These are phyloP conservation scores for Trididemnum nubilum DNA, from an alignment of 23 tunicate species.

Conservation along the genomic window DNA sequence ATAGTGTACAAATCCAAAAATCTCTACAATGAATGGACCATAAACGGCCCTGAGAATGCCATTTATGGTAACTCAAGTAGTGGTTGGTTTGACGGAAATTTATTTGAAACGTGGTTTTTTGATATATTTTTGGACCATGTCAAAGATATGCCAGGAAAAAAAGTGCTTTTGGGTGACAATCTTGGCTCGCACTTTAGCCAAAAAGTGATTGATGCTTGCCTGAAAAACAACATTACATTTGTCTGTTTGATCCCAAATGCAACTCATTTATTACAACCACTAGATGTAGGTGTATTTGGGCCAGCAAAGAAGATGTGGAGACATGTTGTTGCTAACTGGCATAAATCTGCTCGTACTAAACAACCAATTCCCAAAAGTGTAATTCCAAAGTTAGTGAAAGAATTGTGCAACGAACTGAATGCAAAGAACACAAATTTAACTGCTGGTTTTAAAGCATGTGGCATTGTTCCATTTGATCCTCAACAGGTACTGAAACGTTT, in stretches of 20 bases:
- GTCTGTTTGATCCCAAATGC: slow-evolving; percentile 4
- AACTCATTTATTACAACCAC: slow-evolving; percentile 18
- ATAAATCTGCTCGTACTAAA: too few relatives aligned
- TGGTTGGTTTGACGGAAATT: slow-evolving; percentile 25
- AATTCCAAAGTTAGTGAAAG: too few relatives aligned
- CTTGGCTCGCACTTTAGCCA: slow-evolving; percentile 23
- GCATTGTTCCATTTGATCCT: too few relatives aligned
- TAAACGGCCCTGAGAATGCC: background rate
- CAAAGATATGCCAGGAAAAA: slow-evolving; percentile 6
- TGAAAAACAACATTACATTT: slow-evolving; percentile 28
- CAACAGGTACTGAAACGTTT: too few relatives aligned
- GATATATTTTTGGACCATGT: slow-evolving; percentile 23
- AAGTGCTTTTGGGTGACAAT: slow-evolving; percentile 35
- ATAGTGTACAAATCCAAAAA: slow-evolving; percentile 29
- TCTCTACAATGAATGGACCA: slow-evolving; percentile 21
- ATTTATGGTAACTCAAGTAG: slow-evolving; percentile 10
- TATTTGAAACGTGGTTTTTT: slow-evolving; percentile 25
- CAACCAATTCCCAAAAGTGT: too few relatives aligned
- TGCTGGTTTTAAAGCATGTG: too few relatives aligned
- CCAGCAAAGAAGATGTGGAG: slow-evolving; percentile 21
- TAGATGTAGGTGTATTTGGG: slow-evolving; percentile 21
- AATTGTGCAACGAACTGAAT: too few relatives aligned
- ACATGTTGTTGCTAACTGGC: background rate
- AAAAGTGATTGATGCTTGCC: too few relatives aligned
- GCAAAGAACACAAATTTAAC: too few relatives aligned